Evolutionary conservation across 2,797 vertebrate species (phyloP).

Genomic region (Sebastes flavidus): DNA sequence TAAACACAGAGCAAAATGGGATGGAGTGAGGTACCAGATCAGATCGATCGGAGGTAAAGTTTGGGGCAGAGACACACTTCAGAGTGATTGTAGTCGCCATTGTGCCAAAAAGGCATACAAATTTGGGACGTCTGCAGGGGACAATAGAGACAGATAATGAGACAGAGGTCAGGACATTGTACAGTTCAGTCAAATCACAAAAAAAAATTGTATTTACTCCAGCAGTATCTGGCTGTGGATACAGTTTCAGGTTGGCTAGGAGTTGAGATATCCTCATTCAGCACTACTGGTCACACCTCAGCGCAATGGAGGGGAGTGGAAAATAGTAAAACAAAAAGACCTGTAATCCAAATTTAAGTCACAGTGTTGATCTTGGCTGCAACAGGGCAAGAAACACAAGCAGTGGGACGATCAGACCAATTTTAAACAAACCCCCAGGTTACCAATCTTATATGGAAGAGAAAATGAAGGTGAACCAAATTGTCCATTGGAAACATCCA

Average conservation of each 20-base stretch:
- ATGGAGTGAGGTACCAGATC: constrained; percentile 11
- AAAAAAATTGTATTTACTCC: neutral
- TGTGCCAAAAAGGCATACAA: neutral
- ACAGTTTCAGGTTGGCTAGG: neutral
- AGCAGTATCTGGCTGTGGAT: neutral
- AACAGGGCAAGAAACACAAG: neutral
- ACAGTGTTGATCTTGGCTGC: neutral
- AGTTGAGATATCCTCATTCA: neutral
- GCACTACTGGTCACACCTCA: too few species aligned
- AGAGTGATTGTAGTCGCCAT: neutral
- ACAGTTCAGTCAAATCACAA: neutral
- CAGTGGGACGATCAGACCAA: neutral
- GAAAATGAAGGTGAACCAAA: too few species aligned
- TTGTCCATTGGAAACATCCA: too few species aligned
- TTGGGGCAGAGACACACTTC: neutral
- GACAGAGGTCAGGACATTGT: neutral
- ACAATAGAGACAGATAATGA: neutral
- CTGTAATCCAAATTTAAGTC: neutral
- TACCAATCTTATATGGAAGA: neutral
- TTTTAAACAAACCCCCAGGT: neutral
- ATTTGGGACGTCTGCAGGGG: too few species aligned
- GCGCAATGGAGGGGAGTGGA: neutral
- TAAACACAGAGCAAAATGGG: constrained; percentile 42
- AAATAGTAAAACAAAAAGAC: neutral
- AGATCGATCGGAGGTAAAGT: constrained; percentile 29